Evolutionary conservation across 2,797 vertebrate genomes (phyloP).

Genomic region (Gymnodraco acuticeps): DNA sequence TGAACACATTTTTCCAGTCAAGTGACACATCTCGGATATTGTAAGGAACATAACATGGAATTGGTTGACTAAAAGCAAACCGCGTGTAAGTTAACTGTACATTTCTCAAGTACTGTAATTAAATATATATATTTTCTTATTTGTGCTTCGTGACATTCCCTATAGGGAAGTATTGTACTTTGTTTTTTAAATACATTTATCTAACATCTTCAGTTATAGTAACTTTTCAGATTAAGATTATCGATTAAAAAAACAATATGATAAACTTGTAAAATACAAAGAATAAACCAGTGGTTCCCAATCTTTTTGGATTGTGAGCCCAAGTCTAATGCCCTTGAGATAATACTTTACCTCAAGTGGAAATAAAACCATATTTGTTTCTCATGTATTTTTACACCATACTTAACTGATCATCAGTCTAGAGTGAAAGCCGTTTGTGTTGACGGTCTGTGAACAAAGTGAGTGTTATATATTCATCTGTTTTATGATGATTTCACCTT

Average conservation of each 20-base stretch:
- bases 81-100: not conserved
- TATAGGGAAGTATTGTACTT: not conserved
- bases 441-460: not conserved
- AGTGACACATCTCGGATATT: not conserved
- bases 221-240: not conserved
- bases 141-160: no score
- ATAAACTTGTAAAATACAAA: not conserved
- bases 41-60: not conserved
- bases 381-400: not conserved
- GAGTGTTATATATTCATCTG: not conserved
- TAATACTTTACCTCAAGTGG: no score
- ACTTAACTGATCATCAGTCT: not conserved
- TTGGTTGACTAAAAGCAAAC: not conserved
- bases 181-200: not conserved
- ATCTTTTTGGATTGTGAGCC: no score
- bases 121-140: not conserved
- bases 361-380: not conserved
- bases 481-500: constrained; percentile 38
- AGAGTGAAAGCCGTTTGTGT: not conserved
- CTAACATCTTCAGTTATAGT: not conserved
- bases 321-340: no score
- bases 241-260: not conserved
- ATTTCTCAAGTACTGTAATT: not conserved
- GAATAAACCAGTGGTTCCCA: not conserved
- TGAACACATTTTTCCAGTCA: not conserved